These are phyloP conservation scores for Catharus minimus DNA, from an alignment of 2,113 vertebrate genomes.

Conservation along the genomic window DNA sequence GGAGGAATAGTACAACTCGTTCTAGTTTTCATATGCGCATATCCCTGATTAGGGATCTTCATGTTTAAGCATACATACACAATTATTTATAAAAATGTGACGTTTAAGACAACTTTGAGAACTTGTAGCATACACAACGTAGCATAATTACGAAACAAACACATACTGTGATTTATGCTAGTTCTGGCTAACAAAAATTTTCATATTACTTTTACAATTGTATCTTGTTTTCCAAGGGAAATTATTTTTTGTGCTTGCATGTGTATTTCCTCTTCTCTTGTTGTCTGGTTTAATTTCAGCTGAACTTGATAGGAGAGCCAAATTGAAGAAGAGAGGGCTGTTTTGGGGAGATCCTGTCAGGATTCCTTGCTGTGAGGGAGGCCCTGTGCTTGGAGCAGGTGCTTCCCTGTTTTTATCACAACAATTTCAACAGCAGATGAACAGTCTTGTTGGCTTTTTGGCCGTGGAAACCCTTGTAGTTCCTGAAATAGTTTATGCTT, in stretches of 20 bases:
- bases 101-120: neutral
- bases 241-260: accelerated
- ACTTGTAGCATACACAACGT: neutral
- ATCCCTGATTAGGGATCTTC: neutral
- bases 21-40: neutral
- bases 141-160: accelerated
- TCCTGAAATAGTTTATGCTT: neutral
- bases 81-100: neutral
- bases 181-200: neutral
- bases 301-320: neutral
- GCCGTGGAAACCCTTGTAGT: neutral
- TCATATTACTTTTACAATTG: neutral
- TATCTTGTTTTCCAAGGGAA: neutral
- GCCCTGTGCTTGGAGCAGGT: accelerated
- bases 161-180: neutral
- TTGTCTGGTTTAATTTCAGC: neutral
- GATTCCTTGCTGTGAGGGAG: neutral
- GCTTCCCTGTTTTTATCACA: neutral
- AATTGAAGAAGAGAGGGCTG: neutral
- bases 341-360: neutral
- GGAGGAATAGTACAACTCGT: accelerated
- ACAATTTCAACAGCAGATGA: neutral
- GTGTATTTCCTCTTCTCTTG: neutral
- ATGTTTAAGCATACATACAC: neutral
- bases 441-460: neutral